Conservation (phyloP, 2,888 invertebrate species). For the Phengaris arion region DNA sequence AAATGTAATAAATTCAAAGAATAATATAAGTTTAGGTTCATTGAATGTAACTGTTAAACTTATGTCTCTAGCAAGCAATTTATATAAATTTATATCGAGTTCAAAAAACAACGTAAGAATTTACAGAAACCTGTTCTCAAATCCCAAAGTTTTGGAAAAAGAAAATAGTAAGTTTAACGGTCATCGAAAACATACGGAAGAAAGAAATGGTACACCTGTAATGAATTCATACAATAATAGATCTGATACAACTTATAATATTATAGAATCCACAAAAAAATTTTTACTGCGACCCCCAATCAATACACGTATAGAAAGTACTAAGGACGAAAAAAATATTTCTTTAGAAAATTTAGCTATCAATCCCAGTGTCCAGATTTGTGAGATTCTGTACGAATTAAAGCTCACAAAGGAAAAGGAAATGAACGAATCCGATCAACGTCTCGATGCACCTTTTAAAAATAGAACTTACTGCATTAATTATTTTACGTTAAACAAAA, state of each 20-base stretch:
- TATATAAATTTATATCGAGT: slow-evolving; percentile 8
- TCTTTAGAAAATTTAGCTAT: background rate
- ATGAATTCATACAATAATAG: background rate
- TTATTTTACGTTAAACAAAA: slow-evolving; percentile 61
- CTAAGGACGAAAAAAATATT: background rate
- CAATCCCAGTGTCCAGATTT: background rate
- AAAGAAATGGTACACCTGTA: background rate
- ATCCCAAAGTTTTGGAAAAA: slow-evolving; percentile 10
- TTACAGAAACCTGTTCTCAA: slow-evolving; percentile 52
- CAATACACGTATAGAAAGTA: background rate
- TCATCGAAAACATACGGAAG: background rate
- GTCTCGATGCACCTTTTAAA: slow-evolving; percentile 44
- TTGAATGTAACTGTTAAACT: slow-evolving; percentile 2
- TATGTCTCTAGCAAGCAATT: background rate
- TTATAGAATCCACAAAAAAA: background rate
- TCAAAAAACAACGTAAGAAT: slow-evolving; percentile 46
- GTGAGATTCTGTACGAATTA: background rate
- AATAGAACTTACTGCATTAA: slow-evolving; percentile 59
- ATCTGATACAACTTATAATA: background rate
- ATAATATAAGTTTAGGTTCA: background rate
- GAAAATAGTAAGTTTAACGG: background rate
- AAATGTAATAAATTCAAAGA: slow-evolving; percentile 52
- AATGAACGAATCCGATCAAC: slow-evolving; percentile 24
- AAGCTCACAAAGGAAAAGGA: background rate
- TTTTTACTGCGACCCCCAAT: too few relatives aligned